phyloP scores from a whole-genome alignment of 2,797 vertebrate genomes.

The Sebastes hopkinsi region DNA sequence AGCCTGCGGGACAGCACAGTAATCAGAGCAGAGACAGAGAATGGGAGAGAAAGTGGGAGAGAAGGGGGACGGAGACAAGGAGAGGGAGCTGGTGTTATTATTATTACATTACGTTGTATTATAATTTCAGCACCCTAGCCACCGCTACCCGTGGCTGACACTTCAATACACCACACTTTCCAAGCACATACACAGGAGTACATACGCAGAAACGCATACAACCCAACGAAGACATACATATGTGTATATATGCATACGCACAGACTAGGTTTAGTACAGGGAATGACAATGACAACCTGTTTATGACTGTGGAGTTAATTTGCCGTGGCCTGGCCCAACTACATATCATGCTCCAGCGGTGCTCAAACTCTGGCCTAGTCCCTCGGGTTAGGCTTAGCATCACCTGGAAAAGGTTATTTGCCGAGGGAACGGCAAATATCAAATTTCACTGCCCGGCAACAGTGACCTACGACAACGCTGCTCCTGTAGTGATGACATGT shows the following conservation, averaged over 20 bases:
- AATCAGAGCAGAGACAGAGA: constrained; percentile 55
- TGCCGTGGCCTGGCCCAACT: constrained; percentile 8
- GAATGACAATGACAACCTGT: constrained; percentile 20
- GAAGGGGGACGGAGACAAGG: constrained; percentile 23
- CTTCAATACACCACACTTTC: constrained; percentile 12
- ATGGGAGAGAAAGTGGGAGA: constrained; percentile 9
- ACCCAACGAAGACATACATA: background rate
- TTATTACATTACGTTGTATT: constrained; percentile 55
- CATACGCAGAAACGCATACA: background rate
- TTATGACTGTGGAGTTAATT: constrained; percentile 32
- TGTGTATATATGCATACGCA: background rate
- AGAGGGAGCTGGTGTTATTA: constrained; percentile 44
- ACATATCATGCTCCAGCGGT: constrained; percentile 37
- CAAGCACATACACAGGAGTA: background rate
- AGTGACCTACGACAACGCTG: constrained; percentile 15
- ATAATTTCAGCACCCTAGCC: constrained; percentile 42
- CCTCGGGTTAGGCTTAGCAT: constrained; percentile 20
- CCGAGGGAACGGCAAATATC: constrained; percentile 32
- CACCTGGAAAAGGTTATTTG: constrained; percentile 48
- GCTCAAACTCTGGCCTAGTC: constrained; percentile 34
- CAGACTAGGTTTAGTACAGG: background rate
- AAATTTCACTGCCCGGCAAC: constrained; percentile 4
- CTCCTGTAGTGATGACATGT: background rate
- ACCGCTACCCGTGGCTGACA: constrained; percentile 11
- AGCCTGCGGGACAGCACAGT: constrained; percentile 37